Base-by-base conservation (phyloP, 2,888 invertebrate species). In the Lepidocyrtinus sp. region DNA sequence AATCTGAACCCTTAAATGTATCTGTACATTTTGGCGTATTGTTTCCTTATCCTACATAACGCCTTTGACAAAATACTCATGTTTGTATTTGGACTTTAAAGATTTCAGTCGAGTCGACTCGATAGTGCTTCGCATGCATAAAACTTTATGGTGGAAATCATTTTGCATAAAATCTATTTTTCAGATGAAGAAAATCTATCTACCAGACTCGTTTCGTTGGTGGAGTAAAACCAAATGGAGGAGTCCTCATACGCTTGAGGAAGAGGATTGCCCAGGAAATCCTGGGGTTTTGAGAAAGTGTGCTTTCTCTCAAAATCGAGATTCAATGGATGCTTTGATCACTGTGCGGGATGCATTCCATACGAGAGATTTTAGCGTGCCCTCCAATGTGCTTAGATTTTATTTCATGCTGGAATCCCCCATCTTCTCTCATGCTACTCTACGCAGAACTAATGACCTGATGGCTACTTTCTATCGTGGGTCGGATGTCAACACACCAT, bases 331-430 rank as follows among this genome's bases (percentile, higher is more conserved):
- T 71, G 84, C 84, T 3, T 55, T 84, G 50, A 78, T 84, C 24
- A 75, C 82, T 21, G 81, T 78, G 3, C 64, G 84, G 55, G 84
- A 84, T 62, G 68, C 75, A 25, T 84, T 84, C 63, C 84, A 84
- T 63, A 71, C 76, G 12, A 69, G 72, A 71, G 72, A 62, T 65
- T 73, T 84, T 15, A 19, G 15, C 2, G 82, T 82, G 69, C 81
- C 84, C n/a, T 19, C 68, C 22, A 64, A 82, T n/a, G 79, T 79
- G 7, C 63, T 82, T 24, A 82, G 82, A 65, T 78, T 85, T 76
- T 79, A 83, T 69, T 84, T 84, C 70, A 83, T 85, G 46, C 67
- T 85, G n/a, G 85, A 85, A 63, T 85, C 85, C 50, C 85, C 85
- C 7, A 83, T 81, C 55, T 83, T 82, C 62, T 83, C 84, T 0